Conservation (phyloP, 2,888 invertebrate species). For the Drosophila austrosaltans region DNA sequence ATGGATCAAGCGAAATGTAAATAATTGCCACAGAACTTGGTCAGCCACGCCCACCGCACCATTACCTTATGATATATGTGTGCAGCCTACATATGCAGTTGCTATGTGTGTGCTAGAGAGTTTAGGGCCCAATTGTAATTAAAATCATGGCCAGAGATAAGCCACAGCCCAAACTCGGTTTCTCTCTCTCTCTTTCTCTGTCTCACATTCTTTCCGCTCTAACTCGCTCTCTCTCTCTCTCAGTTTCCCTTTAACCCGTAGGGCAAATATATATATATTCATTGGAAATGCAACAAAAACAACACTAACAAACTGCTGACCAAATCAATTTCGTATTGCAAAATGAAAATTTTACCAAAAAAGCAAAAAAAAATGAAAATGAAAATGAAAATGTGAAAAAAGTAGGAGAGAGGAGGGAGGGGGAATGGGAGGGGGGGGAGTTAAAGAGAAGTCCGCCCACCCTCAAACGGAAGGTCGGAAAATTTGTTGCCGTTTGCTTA, state of each 20-base stretch:
- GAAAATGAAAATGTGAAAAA: background rate
- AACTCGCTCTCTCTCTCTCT: background rate
- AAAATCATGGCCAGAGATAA: slow-evolving; percentile 15
- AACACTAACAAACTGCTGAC: slow-evolving; percentile 32
- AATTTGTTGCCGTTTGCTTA: slow-evolving; percentile 59
- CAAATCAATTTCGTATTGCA: slow-evolving; percentile 65
- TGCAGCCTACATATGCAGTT: background rate
- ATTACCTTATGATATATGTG: slow-evolving; percentile 20
- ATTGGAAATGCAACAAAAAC: slow-evolving; percentile 44
- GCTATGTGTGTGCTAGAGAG: background rate
- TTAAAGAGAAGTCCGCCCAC: background rate
- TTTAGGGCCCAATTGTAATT: slow-evolving; percentile 15
- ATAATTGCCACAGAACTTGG: slow-evolving; percentile 45
- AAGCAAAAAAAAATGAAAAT: background rate
- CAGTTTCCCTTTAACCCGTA: slow-evolving; percentile 6
- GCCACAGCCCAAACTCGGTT: slow-evolving; percentile 18
- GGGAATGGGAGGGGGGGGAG: too few species aligned
- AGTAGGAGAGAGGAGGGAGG: background rate
- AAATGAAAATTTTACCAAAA: slow-evolving; percentile 17
- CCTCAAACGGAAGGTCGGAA: slow-evolving; percentile 32
- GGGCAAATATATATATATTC: slow-evolving; percentile 32
- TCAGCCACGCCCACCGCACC: slow-evolving; percentile 33
- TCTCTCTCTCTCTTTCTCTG: background rate
- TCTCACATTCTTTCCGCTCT: background rate
- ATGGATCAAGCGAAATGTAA: slow-evolving; percentile 41